Evolutionary conservation across 2,797 vertebrate genomes (phyloP), one percentile per base, ranked within the genome.

Genomic region (Danio kyathit): DNA sequence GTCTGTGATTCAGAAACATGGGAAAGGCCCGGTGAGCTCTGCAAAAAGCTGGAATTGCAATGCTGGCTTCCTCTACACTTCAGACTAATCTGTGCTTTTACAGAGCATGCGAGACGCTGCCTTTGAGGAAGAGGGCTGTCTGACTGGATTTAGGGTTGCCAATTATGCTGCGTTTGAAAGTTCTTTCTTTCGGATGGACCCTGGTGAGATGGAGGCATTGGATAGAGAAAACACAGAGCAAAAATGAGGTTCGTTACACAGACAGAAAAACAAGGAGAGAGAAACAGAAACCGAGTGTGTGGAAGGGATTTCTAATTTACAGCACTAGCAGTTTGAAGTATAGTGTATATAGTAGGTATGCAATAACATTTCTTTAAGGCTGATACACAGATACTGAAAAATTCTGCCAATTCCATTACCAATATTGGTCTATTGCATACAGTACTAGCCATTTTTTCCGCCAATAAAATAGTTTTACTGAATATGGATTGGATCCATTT

Each of bases 71-170:
- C 63, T 56, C 66, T 79, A 67, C 81, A 67, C 81, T 67, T 74
- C 75, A 82, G 73, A 79, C 69, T 59, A 79, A 79, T 79, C 54
- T 21, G 11, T 29, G 9, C 41, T 57, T 70, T 70, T 70, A 54
- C 67, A 78, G 49, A 79, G 44, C 57, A 75, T 57, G 41, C 8
- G 46, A 75, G 44, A 75, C 43, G 14, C 48, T 63, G 49, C 2
- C 57, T 46, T 64, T 41, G 54, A 59, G 57, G 64, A 75, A 16
- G n/a, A 63, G 64, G 41, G n/a, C 38, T 83, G 82, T 63, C 54
- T 57, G 59, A 29, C 65, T 72, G 72, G 65, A 64, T 80, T 80
- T 80, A 44, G 59, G 17, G 72, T 75, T 21, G 64, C 51, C 65
- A 75, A 56, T 67, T 70, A 52, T n/a, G 7, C 11, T 5, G 54